phyloP scores from a whole-genome alignment of 2,797 vertebrate species.

The Helicolenus hilgendorfi region DNA sequence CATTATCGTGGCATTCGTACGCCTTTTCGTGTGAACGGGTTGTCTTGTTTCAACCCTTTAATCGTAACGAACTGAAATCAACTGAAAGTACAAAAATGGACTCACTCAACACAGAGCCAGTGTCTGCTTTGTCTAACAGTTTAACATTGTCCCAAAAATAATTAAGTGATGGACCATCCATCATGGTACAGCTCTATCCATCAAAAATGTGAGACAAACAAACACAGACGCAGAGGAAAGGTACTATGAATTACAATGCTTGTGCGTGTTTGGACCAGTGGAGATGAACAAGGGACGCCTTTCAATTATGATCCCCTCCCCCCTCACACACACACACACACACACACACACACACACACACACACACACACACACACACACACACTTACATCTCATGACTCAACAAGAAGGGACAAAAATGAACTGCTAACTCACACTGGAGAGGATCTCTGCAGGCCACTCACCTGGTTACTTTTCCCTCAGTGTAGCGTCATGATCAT shows the following conservation, averaged over 20 bases:
- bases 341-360: too few relatives aligned
- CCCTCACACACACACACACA: too few relatives aligned
- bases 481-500: background rate
- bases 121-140: slow-evolving; percentile 7
- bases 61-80: background rate
- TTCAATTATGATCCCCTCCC: slow-evolving; percentile 42
- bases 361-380: too few relatives aligned
- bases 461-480: background rate
- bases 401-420: slow-evolving; percentile 57
- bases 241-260: slow-evolving; percentile 64
- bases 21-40: too few relatives aligned
- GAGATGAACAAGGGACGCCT: slow-evolving; percentile 62
- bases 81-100: background rate
- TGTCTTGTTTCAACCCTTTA: background rate
- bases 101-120: background rate
- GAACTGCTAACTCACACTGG: slow-evolving; percentile 43
- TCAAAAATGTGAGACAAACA: slow-evolving; percentile 17
- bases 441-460: slow-evolving; percentile 47
- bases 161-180: slow-evolving; percentile 75
- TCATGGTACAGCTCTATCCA: slow-evolving; percentile 57
- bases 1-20: too few relatives aligned
- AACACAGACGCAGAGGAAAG: background rate
- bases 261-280: slow-evolving; percentile 51
- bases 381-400: slow-evolving; percentile 33
- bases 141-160: slow-evolving; percentile 62